Evolutionary conservation across 2,797 vertebrate species (phyloP), one percentile per base, ranked within the genome.

Genomic region (Tokudaia muenninki): DNA sequence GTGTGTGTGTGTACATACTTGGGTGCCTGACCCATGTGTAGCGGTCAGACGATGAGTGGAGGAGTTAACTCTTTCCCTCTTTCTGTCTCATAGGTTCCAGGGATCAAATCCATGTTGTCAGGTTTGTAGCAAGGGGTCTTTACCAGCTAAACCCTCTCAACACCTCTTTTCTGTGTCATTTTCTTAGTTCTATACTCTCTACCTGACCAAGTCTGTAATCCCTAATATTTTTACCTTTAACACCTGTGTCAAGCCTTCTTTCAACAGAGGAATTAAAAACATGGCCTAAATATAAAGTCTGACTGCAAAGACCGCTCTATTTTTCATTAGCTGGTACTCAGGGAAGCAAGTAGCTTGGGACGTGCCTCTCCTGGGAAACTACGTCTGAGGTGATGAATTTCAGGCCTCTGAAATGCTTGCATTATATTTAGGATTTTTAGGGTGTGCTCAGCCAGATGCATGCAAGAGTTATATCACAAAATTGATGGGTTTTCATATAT

Each of bases 341-440:
- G 37, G 91, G 92, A 97, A 87, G 70, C 72, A 89, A 50, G 52
- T 77, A 41, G 29, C 77, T 95, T 92, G 37, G 11, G 77, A 55
- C 61, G 83, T n/a, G 22, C 29, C 52, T 94, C 31, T 95, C 86
- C 44, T 44, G 0, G 50, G 24, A 55, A 70, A 34, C n/a, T 74
- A 63, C 47, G 37, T 79, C 81, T 3, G 9, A 77, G 21, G 29
- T 1, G 11, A 24, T 78, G 7, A 92, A 52, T 90, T 80, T 88
- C n/a, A 75, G n/a, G 34, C 19, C 55, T 89, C 61, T 75, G 72
- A 95, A 90, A 82, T 77, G 12, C 65, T 90, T 74, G 92, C 75
- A 22, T 72, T 91, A 57, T 3, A 52, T 31, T 82, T 86, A 37
- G 34, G 81, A 65, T 55, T 92, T 94, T 63, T 86, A 81, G 74